Percentiles rank a stretch among this genome's conserved stretches.
These are phyloP conservation scores for Tiphia femorata DNA, from an alignment of 2,888 invertebrate species.

Conservation along the genomic window DNA sequence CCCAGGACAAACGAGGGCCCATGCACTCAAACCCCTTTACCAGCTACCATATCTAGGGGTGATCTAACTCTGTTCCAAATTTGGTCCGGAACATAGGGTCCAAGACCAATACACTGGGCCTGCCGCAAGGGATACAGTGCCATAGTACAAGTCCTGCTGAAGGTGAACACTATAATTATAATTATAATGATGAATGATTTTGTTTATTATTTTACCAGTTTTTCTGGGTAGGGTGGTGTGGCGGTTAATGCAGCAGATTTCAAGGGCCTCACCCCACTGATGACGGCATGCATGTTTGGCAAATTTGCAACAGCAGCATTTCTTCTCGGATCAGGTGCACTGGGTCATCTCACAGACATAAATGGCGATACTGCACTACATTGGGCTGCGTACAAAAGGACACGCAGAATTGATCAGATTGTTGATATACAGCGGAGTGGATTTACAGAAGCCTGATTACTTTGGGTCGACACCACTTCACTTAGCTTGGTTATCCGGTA, in stretches of 20 bases:
- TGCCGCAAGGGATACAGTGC: slow-evolving; percentile 93
- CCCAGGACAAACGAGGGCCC: too few species aligned
- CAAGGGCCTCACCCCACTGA: slow-evolving; percentile 89
- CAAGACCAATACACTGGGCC: slow-evolving; percentile 94
- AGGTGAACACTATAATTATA: slow-evolving; percentile 62
- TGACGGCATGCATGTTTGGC: slow-evolving; percentile 95
- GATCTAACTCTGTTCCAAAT: too few species aligned
- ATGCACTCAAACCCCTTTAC: too few species aligned
- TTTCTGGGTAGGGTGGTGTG: slow-evolving; percentile 87
- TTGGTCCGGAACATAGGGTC: slow-evolving; percentile 89
- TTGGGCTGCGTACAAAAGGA: slow-evolving; percentile 95
- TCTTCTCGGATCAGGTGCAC: slow-evolving; percentile 89
- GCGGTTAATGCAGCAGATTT: slow-evolving; percentile 92
- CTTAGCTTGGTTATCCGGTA: slow-evolving; percentile 89
- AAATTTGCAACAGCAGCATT: slow-evolving; percentile 91
- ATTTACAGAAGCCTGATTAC: slow-evolving; percentile 90
- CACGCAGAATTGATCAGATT: slow-evolving; percentile 89
- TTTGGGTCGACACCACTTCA: slow-evolving; percentile 94
- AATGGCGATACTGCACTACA: slow-evolving; percentile 94
- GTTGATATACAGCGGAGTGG: slow-evolving; percentile 91
- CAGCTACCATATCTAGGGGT: too few species aligned
- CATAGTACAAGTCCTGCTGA: slow-evolving; percentile 80
- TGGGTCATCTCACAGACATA: slow-evolving; percentile 87
- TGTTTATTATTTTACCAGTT: neutral
- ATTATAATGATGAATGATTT: neutral